Conservation (phyloP, 1,140 invertebrate genomes). For the Formica selysi region DNA sequence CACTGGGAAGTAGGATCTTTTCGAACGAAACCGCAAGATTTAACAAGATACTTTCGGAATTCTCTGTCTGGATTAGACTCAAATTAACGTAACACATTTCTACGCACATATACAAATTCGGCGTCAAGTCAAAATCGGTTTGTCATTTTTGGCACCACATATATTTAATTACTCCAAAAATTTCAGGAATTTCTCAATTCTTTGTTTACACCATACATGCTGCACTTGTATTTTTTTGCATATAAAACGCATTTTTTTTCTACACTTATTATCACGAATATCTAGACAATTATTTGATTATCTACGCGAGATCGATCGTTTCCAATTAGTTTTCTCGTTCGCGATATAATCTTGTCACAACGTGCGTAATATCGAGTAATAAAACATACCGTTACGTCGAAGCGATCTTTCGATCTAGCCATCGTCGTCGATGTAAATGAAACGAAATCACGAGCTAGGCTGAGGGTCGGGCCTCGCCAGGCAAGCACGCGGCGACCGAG, state of each 20-base stretch:
- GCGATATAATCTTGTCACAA: neutral
- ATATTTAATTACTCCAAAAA: neutral
- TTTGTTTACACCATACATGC: neutral
- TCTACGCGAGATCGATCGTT: neutral
- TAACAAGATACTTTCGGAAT: neutral
- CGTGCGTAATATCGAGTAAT: neutral
- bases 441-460: conserved; percentile 46
- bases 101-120: neutral
- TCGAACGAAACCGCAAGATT: neutral
- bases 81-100: neutral
- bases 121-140: neutral
- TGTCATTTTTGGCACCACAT: neutral
- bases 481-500: conserved; percentile 10
- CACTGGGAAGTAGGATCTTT: neutral
- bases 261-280: neutral
- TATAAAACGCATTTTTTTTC: neutral
- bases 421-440: conserved; percentile 44
- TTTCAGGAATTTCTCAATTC: too few relatives aligned
- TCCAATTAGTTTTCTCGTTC: neutral
- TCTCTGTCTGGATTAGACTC: neutral
- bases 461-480: conserved; percentile 45
- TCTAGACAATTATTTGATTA: neutral
- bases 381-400: too few relatives aligned
- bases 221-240: neutral
- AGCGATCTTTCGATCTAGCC: conserved; percentile 1